Evolutionary conservation across 1,140 invertebrate species (phyloP).

Genomic region (Drosophila quadrilineata): DNA sequence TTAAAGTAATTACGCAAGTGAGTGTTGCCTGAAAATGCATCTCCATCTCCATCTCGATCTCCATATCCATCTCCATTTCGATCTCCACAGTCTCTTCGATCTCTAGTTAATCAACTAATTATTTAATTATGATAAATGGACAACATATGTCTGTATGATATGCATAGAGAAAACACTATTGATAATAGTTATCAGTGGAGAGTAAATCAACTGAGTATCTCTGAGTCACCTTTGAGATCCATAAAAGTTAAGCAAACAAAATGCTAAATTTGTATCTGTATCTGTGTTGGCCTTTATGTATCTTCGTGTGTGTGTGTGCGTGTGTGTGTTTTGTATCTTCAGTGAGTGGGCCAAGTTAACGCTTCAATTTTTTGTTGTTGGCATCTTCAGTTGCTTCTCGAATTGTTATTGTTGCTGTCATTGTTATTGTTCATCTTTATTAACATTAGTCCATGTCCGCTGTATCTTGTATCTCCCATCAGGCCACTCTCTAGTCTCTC

Average conservation of each 20-base stretch:
- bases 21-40: conserved; percentile 4
- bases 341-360: conserved; percentile 31
- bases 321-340: not conserved
- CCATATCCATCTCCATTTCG: too few species aligned
- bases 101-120: too few species aligned
- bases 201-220: conserved; percentile 14
- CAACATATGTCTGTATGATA: not conserved
- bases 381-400: too few species aligned
- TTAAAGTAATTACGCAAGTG: conserved; percentile 41
- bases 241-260: conserved; percentile 27
- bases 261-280: conserved; percentile 32
- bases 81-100: too few species aligned
- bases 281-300: not conserved
- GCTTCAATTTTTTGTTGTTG: conserved; percentile 44
- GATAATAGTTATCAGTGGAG: conserved; percentile 34
- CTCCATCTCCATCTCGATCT: too few species aligned
- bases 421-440: conserved; percentile 15
- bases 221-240: not conserved
- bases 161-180: not conserved
- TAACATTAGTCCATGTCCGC: conserved; percentile 31
- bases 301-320: conserved; percentile 2
- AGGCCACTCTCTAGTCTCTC: not conserved
- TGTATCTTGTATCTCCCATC: too few species aligned
- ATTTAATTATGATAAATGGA: too few species aligned
- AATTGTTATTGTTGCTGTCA: not conserved